Evolutionary conservation across 2,888 invertebrate species (phyloP).

Genomic region (Eupithecia subumbrata): DNA sequence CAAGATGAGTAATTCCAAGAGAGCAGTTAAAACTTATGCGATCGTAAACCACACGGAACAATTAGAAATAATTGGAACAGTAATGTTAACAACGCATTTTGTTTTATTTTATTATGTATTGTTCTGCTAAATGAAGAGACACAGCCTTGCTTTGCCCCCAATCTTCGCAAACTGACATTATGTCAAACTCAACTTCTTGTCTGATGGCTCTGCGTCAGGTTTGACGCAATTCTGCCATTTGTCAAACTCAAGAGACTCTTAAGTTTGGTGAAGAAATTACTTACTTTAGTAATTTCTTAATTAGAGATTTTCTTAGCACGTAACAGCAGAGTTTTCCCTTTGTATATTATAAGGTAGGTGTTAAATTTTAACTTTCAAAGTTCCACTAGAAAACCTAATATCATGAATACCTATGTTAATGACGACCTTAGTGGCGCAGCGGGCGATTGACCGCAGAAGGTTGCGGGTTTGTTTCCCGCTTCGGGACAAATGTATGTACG

Average conservation of each 20-base stretch:
- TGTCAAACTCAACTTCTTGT: not conserved
- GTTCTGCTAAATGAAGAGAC: slow-evolving; percentile 61
- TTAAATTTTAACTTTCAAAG: not conserved
- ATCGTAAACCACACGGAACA: slow-evolving; percentile 52
- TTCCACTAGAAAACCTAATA: not conserved
- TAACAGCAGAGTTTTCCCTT: not conserved
- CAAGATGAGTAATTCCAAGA: slow-evolving; percentile 40
- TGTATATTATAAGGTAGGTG: not conserved
- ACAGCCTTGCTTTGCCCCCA: slow-evolving; percentile 8
- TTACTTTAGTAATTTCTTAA: not conserved
- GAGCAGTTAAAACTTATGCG: slow-evolving; percentile 42
- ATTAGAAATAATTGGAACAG: slow-evolving; percentile 66
- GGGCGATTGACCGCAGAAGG: not conserved
- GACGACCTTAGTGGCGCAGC: too few species aligned
- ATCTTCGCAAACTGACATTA: not conserved
- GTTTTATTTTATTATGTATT: slow-evolving; percentile 59
- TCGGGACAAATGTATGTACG: not conserved
- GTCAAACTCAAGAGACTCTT: too few species aligned
- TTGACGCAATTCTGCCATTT: not conserved
- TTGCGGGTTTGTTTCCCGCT: not conserved
- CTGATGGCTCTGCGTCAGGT: too few species aligned
- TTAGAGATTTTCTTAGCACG: not conserved
- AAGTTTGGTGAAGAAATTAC: too few species aligned
- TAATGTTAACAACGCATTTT: slow-evolving; percentile 24
- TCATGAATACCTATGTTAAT: not conserved